These are phyloP conservation scores for Oryzaephilus surinamensis DNA, from an alignment of 1,140 invertebrate species.

Conservation along the genomic window DNA sequence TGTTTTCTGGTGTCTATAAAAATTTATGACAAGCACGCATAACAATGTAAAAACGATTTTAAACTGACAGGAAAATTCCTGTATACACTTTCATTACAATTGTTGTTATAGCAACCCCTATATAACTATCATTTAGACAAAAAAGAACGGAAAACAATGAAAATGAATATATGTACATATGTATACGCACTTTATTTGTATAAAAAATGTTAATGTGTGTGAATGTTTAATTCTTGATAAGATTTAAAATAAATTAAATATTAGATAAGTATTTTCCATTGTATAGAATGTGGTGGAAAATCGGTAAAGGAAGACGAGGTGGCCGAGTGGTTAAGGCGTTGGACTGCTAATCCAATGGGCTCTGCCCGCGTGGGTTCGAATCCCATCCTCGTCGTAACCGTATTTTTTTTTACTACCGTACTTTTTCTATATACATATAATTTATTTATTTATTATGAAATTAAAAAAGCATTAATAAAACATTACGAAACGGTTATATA, in stretches of 20 bases:
- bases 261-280: too few species aligned
- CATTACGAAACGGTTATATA: too few species aligned
- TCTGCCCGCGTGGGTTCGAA: slow-evolving; percentile 46
- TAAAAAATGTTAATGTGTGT: too few species aligned
- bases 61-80: slow-evolving; percentile 6
- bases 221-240: too few species aligned
- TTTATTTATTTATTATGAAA: too few species aligned
- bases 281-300: too few species aligned
- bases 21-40: slow-evolving; percentile 10
- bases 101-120: slow-evolving; percentile 12
- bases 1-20: slow-evolving; percentile 5
- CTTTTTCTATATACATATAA: background rate
- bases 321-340: slow-evolving; percentile 46
- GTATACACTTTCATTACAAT: slow-evolving; percentile 8
- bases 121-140: slow-evolving; percentile 4
- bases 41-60: slow-evolving; percentile 10
- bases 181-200: background rate
- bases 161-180: background rate
- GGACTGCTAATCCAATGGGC: slow-evolving; percentile 48
- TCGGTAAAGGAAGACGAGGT: slow-evolving; percentile 32
- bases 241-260: background rate
- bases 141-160: too few species aligned
- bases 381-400: slow-evolving; percentile 36
- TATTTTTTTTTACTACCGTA: background rate
- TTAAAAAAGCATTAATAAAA: too few species aligned